Percentiles rank a stretch among this genome's conserved stretches.
phyloP scores from a whole-genome alignment of 2,797 vertebrate genomes.

The Gallinago stenura region DNA sequence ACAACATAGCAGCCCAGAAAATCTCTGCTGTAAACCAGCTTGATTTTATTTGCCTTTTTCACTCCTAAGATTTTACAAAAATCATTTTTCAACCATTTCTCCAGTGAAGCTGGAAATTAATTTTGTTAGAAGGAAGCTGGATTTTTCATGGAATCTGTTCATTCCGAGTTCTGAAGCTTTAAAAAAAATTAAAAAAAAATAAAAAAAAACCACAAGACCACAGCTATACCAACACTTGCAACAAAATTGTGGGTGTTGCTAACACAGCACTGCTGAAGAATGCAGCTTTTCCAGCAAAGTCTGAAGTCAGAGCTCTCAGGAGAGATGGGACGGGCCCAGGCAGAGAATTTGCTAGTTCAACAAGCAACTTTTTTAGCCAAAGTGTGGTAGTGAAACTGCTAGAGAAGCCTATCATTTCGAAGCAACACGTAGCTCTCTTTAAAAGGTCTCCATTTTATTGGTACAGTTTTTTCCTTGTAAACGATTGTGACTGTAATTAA shows the following conservation, averaged over 20 bases:
- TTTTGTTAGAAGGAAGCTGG: neutral
- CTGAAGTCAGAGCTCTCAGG: neutral
- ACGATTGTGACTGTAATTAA: slow-evolving; percentile 50
- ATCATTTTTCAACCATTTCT: neutral
- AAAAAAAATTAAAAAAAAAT: neutral
- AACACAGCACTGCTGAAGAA: neutral
- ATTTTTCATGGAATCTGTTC: neutral
- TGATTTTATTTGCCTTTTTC: neutral
- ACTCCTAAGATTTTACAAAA: neutral
- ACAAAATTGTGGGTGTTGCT: neutral
- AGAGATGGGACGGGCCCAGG: neutral
- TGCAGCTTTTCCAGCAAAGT: neutral
- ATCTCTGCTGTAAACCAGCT: neutral
- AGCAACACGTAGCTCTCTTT: neutral
- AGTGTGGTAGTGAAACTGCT: neutral
- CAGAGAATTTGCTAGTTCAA: accelerated
- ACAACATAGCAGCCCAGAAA: neutral
- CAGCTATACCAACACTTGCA: neutral
- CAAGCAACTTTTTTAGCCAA: neutral
- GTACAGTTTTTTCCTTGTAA: slow-evolving; percentile 62
- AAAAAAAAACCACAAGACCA: neutral
- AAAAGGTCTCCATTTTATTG: slow-evolving; percentile 57
- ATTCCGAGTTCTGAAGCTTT: neutral
- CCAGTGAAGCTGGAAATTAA: neutral
- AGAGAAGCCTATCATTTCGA: neutral